phyloP scores from a whole-genome alignment of 1,140 invertebrate species.

The Drosophila baimaii region DNA sequence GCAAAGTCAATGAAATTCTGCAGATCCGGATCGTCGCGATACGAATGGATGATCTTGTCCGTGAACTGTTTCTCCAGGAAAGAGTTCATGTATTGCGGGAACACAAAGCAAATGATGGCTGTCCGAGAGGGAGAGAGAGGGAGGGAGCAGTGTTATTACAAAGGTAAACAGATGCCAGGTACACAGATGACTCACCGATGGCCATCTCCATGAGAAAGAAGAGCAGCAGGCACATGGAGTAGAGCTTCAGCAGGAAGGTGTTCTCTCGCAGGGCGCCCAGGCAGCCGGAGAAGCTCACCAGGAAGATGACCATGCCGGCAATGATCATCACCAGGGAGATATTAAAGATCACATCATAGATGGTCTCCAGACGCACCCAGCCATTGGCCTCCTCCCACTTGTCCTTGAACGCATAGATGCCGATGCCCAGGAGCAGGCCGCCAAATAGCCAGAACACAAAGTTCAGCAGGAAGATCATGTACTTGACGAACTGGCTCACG shows the following conservation, averaged over 20 bases:
- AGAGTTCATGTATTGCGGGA: slow-evolving; percentile 93
- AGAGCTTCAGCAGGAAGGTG: slow-evolving; percentile 96
- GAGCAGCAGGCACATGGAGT: slow-evolving; percentile 93
- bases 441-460: slow-evolving; percentile 95
- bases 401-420: slow-evolving; percentile 95
- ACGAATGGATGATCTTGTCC: slow-evolving; percentile 92
- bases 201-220: slow-evolving; percentile 96
- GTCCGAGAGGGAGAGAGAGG: not conserved
- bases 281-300: slow-evolving; percentile 93
- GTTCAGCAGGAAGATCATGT: slow-evolving; percentile 96
- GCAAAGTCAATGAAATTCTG: slow-evolving; percentile 97
- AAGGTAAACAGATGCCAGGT: not conserved
- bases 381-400: slow-evolving; percentile 93
- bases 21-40: slow-evolving; percentile 95
- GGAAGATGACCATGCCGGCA: slow-evolving; percentile 93
- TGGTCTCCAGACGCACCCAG: slow-evolving; percentile 90
- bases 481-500: slow-evolving; percentile 94
- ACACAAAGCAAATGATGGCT: slow-evolving; percentile 95
- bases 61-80: slow-evolving; percentile 93
- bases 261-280: slow-evolving; percentile 96
- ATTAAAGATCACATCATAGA: slow-evolving; percentile 96
- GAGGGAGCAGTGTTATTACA: not conserved
- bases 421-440: slow-evolving; percentile 92
- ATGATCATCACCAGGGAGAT: slow-evolving; percentile 95
- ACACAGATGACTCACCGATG: slow-evolving; percentile 83